A percentile compares a stretch with the other conserved stretches of the same genome.
These are phyloP conservation scores for Enteromius anoplus DNA, from an alignment of 2,797 vertebrate genomes.

Conservation along the genomic window DNA sequence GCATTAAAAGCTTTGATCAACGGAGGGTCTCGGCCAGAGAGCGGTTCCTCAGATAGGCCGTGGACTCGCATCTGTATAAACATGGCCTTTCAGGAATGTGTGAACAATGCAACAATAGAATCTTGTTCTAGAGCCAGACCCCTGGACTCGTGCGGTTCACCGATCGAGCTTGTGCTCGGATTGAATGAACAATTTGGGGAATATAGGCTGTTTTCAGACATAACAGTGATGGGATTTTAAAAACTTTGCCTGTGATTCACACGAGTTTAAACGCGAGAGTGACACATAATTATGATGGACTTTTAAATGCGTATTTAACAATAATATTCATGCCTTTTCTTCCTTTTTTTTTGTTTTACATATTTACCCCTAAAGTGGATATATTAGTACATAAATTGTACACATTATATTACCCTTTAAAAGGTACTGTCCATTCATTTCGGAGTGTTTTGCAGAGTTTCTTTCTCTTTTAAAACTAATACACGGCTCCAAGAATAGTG, in stretches of 20 bases:
- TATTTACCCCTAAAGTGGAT: neutral
- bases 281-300: slow-evolving; percentile 30
- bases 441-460: neutral
- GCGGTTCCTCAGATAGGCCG: slow-evolving; percentile 82
- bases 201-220: slow-evolving; percentile 71
- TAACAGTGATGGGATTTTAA: slow-evolving; percentile 66
- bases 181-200: slow-evolving; percentile 69
- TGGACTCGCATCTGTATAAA: slow-evolving; percentile 98
- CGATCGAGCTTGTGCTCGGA: slow-evolving; percentile 68
- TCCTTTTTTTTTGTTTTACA: neutral
- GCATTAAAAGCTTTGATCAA: slow-evolving; percentile 93
- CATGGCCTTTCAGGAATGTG: slow-evolving; percentile 87
- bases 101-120: slow-evolving; percentile 88
- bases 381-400: neutral
- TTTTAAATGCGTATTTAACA: neutral
- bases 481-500: neutral
- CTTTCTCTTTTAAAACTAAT: neutral
- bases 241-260: slow-evolving; percentile 60
- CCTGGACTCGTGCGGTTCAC: slow-evolving; percentile 71
- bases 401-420: neutral
- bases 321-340: neutral
- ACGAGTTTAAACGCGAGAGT: slow-evolving; percentile 51
- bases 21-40: slow-evolving; percentile 82
- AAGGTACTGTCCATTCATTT: neutral
- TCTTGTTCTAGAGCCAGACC: slow-evolving; percentile 73